A percentile compares a stretch with the other conserved stretches of the same genome.
Evolutionary conservation across 1,140 invertebrate genomes (phyloP).

Genomic region (Potamilus streckersoni): DNA sequence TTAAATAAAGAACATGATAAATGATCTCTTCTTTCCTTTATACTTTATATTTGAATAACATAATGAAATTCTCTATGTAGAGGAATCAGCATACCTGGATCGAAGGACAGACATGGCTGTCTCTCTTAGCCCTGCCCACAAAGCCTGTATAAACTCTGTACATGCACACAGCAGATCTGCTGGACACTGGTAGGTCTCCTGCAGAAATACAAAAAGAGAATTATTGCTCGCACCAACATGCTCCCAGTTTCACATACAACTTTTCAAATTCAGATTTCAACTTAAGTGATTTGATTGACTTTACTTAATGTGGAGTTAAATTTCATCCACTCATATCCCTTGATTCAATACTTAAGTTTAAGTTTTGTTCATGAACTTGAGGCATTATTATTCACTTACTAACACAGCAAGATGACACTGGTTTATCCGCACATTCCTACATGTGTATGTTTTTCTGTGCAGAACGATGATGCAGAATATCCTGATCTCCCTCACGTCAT

Average conservation of each 20-base stretch:
- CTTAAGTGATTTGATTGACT: neutral
- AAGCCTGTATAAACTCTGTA: conserved; percentile 65
- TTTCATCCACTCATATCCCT: neutral
- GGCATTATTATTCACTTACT: too few species aligned
- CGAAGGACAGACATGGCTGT: conserved; percentile 62
- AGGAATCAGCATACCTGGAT: conserved; percentile 42
- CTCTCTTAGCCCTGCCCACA: conserved; percentile 64
- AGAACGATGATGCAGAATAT: too few species aligned
- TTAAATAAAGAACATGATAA: too few species aligned
- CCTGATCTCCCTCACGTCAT: too few species aligned
- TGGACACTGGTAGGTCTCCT: conserved; percentile 60
- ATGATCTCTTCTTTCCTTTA: too few species aligned
- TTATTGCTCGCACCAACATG: too few species aligned
- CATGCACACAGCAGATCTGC: conserved; percentile 62
- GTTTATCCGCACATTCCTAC: too few species aligned
- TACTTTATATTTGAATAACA: too few species aligned
- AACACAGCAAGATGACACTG: too few species aligned
- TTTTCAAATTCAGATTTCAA: neutral
- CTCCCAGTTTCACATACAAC: neutral
- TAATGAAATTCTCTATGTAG: too few species aligned
- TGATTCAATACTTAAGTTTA: neutral
- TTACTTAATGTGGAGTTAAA: neutral
- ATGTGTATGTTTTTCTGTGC: too few species aligned
- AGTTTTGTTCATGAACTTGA: neutral
- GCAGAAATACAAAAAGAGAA: neutral